Evolutionary conservation across 2,113 vertebrate genomes (phyloP).

Genomic region (Potamarius usumacintae): DNA sequence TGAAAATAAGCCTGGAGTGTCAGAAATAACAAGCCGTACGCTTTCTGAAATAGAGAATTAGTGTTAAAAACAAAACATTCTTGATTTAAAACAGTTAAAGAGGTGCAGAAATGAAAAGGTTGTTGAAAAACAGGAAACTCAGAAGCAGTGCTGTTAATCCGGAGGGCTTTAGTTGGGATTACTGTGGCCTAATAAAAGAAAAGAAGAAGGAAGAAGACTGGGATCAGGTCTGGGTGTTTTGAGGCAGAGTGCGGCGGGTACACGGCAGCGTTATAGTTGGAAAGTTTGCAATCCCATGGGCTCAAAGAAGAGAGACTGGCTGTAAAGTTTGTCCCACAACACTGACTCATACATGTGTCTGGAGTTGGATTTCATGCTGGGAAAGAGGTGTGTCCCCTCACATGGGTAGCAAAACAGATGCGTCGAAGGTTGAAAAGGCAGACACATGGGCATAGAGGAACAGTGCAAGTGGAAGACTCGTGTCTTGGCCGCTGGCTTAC

Average conservation of each 20-base stretch:
- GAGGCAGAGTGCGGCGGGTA: neutral
- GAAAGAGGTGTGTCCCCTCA: constrained; percentile 25
- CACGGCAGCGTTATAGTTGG: neutral
- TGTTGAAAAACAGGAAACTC: neutral
- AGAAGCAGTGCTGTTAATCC: neutral
- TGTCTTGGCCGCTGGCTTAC: constrained; percentile 7
- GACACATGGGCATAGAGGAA: neutral
- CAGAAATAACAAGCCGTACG: neutral
- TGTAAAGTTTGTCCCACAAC: constrained; percentile 23
- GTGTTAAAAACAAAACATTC: neutral
- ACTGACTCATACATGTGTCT: constrained; percentile 30
- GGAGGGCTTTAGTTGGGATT: neutral
- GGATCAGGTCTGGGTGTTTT: constrained; percentile 10
- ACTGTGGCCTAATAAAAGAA: neutral
- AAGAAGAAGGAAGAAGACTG: neutral
- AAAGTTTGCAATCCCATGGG: constrained; percentile 32
- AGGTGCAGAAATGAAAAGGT: neutral
- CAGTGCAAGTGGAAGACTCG: neutral
- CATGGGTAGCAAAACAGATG: constrained; percentile 32
- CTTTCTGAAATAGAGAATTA: neutral
- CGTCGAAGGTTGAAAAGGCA: neutral
- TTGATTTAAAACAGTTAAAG: neutral
- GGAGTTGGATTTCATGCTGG: constrained; percentile 8
- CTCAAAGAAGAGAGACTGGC: constrained; percentile 16
- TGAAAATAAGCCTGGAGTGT: neutral